These are phyloP conservation scores for Drosophila basisetae DNA, from an alignment of 2,888 invertebrate genomes.

Conservation along the genomic window DNA sequence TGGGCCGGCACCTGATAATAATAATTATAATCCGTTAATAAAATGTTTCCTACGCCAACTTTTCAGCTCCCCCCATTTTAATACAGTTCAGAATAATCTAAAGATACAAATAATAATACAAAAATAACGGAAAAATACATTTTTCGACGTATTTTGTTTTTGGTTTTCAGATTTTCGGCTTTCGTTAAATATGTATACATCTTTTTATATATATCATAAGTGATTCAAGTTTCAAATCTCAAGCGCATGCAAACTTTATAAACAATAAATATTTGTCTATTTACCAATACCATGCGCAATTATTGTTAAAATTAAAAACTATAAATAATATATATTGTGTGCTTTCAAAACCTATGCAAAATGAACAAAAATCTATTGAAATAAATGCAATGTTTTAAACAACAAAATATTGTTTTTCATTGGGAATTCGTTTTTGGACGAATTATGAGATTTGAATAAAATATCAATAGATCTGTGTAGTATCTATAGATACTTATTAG, in stretches of 20 bases:
- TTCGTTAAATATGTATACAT: slow-evolving; percentile 11
- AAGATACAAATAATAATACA: neutral
- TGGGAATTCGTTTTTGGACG: neutral
- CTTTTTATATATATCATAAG: slow-evolving; percentile 28
- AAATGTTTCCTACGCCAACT: slow-evolving; percentile 60
- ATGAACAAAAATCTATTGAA: slow-evolving; percentile 41
- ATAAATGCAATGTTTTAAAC: slow-evolving; percentile 49
- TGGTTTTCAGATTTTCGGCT: slow-evolving; percentile 25
- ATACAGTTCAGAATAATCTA: slow-evolving; percentile 2
- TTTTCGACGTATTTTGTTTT: slow-evolving; percentile 37
- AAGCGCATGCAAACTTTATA: slow-evolving; percentile 11
- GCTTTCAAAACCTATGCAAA: slow-evolving; percentile 52
- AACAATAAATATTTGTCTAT: slow-evolving; percentile 40
- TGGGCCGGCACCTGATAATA: slow-evolving; percentile 18
- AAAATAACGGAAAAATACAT: neutral
- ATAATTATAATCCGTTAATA: slow-evolving; percentile 13
- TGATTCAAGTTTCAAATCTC: slow-evolving; percentile 30
- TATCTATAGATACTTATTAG: neutral
- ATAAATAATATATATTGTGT: slow-evolving; percentile 37
- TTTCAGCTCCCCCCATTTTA: slow-evolving; percentile 41
- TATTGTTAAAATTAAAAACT: slow-evolving; percentile 44
- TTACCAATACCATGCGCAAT: slow-evolving; percentile 38
- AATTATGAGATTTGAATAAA: neutral
- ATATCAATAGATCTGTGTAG: neutral
- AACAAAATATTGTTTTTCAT: neutral